Conservation (phyloP, 2,113 vertebrate genomes). For the Smithornis capensis region DNA sequence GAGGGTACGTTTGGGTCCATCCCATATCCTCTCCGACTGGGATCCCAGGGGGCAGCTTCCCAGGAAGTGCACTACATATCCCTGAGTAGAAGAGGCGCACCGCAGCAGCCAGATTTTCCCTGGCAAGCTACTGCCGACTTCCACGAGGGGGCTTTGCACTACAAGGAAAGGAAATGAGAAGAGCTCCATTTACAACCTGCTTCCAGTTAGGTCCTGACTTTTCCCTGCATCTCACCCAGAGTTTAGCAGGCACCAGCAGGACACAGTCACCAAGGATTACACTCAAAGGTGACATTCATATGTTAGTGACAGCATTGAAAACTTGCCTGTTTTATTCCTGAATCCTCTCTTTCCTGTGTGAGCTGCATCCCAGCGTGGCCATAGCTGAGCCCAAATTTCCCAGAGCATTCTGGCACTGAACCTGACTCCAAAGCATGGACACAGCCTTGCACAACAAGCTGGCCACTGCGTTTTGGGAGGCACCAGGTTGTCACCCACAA, state of each 20-base stretch:
- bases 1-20: accelerated
- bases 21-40: accelerated
- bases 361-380: background rate
- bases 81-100: background rate
- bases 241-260: background rate
- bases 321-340: background rate
- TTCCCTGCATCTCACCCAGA: background rate
- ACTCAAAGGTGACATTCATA: accelerated
- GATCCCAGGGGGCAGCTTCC: background rate
- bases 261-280: background rate
- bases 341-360: background rate
- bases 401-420: background rate
- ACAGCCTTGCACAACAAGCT: background rate
- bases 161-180: background rate
- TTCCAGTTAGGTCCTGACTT: background rate
- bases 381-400: background rate
- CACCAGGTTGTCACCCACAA: background rate
- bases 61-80: background rate
- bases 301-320: background rate
- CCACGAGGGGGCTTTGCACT: slow-evolving; percentile 67
- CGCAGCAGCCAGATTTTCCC: background rate
- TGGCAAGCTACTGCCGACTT: slow-evolving; percentile 7
- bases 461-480: accelerated
- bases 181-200: background rate
- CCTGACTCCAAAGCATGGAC: accelerated